These are phyloP conservation scores for Cossypha heuglini DNA, from an alignment of 2,797 vertebrate species.

Conservation along the genomic window DNA sequence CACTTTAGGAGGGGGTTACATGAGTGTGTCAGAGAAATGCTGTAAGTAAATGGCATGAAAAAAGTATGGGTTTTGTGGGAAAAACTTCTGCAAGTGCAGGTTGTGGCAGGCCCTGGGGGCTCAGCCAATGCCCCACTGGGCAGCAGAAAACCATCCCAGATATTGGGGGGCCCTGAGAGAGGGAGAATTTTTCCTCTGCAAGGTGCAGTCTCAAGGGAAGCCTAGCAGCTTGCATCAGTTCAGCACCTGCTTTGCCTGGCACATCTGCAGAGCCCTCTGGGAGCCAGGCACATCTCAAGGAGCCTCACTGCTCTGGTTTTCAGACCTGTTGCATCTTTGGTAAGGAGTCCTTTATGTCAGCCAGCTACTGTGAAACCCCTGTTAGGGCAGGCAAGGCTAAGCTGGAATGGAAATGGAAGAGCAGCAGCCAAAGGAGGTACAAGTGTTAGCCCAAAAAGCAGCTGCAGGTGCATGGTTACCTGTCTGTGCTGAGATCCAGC, in stretches of 20 bases:
- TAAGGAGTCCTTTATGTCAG: not conserved
- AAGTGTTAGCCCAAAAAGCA: not conserved
- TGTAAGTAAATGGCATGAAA: not conserved
- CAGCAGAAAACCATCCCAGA: not conserved
- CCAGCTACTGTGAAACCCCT: not conserved
- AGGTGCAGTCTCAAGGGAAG: not conserved
- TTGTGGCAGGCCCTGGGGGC: not conserved
- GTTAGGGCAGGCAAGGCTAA: accelerated
- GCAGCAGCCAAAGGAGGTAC: not conserved
- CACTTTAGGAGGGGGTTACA: not conserved
- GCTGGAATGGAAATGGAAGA: not conserved
- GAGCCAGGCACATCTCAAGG: not conserved
- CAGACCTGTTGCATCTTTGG: not conserved
- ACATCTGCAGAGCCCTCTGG: accelerated
- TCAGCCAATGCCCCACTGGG: not conserved
- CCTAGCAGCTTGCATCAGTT: not conserved
- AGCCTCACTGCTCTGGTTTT: not conserved
- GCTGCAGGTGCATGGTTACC: not conserved
- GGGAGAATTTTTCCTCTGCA: not conserved
- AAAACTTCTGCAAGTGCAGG: not conserved
- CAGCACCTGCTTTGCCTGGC: accelerated
- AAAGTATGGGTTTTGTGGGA: not conserved
- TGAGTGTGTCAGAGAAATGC: not conserved
- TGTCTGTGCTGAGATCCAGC: not conserved
- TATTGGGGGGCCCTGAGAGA: accelerated